These are phyloP conservation scores for Ophonus ardosiacus DNA, from an alignment of 2,888 invertebrate genomes.

Conservation along the genomic window DNA sequence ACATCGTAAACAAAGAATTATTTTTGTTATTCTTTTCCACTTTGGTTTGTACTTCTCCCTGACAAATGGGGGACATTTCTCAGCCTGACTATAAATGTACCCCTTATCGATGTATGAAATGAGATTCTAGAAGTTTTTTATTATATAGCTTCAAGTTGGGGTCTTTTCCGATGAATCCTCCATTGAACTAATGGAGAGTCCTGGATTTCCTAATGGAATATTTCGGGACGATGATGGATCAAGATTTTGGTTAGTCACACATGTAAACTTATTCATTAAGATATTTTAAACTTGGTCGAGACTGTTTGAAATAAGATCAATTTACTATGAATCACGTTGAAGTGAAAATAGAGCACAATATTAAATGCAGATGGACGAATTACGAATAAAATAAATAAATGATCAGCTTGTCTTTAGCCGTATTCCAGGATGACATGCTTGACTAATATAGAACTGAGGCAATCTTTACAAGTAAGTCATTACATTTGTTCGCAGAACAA, in stretches of 20 bases:
- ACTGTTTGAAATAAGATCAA: neutral
- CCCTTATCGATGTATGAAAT: conserved; percentile 19
- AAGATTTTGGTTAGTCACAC: conserved; percentile 23
- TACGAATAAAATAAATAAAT: neutral
- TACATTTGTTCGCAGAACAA: too few species aligned
- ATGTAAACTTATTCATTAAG: conserved; percentile 23
- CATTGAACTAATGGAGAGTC: neutral
- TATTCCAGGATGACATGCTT: neutral
- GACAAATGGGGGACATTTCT: conserved; percentile 22
- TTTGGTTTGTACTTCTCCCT: conserved; percentile 12
- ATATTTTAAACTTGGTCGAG: conserved; percentile 21
- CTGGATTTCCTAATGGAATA: conserved; percentile 24
- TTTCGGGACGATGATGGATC: conserved; percentile 29
- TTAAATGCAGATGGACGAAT: neutral
- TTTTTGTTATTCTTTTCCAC: conserved; percentile 42
- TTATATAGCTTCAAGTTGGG: neutral
- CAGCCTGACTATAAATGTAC: conserved; percentile 12
- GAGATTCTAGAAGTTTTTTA: conserved; percentile 29
- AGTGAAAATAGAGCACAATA: neutral
- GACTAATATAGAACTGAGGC: neutral
- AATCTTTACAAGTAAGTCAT: neutral
- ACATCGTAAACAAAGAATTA: conserved; percentile 11
- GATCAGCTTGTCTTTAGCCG: neutral
- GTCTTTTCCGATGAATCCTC: conserved; percentile 15
- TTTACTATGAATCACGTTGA: neutral